A percentile compares a stretch with the other conserved stretches of the same genome.
phyloP scores from a whole-genome alignment of 2,888 invertebrate species.

The Copidosoma aretas region DNA sequence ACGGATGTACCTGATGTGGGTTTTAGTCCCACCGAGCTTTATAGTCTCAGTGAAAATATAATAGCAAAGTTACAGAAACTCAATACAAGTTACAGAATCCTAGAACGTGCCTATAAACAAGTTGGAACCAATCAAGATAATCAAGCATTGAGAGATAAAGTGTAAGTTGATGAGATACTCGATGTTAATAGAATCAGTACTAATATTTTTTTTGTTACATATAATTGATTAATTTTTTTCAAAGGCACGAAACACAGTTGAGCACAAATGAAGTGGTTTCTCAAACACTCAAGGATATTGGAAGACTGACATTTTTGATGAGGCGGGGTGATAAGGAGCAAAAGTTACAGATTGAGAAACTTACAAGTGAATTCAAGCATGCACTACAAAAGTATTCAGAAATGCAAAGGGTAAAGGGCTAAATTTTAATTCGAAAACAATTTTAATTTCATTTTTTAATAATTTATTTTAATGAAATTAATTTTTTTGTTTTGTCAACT shows the following conservation, averaged over 20 bases:
- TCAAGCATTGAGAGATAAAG: conserved; percentile 71
- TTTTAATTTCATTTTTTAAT: background rate
- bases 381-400: conserved; percentile 78
- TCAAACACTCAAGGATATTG: conserved; percentile 76
- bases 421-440: background rate
- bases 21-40: conserved; percentile 77
- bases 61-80: conserved; percentile 82
- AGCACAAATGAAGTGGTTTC: conserved; percentile 78
- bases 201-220: background rate
- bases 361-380: conserved; percentile 83
- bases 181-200: background rate
- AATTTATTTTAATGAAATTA: background rate
- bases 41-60: conserved; percentile 80
- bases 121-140: conserved; percentile 80
- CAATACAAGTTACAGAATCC: conserved; percentile 73
- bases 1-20: conserved; percentile 73
- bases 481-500: background rate
- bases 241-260: conserved; percentile 76
- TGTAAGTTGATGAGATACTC: conserved; percentile 62
- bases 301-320: conserved; percentile 74
- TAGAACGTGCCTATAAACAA: conserved; percentile 77
- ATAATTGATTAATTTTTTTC: conserved; percentile 35
- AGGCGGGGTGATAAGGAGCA: conserved; percentile 79
- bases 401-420: conserved; percentile 77
- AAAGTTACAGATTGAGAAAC: conserved; percentile 82